Percentiles rank a stretch among this genome's conserved stretches.
phyloP scores from a whole-genome alignment of 2,113 vertebrate genomes.

The Amazona guildingii region DNA sequence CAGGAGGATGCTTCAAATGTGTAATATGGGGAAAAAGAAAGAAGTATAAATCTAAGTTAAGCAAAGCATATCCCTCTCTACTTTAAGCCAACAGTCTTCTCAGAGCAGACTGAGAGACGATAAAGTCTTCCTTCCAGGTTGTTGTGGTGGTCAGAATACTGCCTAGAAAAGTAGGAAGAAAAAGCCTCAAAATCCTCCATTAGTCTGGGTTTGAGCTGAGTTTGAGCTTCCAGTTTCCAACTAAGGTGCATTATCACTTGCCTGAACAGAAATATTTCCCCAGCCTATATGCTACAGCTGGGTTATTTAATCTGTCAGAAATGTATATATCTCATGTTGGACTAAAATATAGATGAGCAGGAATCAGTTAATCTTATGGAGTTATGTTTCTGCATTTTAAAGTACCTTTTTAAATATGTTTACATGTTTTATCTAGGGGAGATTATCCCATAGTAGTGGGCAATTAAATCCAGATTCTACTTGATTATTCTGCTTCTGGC shows the following conservation, averaged over 20 bases:
- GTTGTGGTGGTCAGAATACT: neutral
- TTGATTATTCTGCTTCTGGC: constrained; percentile 5
- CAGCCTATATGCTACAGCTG: neutral
- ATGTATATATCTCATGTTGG: neutral
- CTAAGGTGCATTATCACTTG: neutral
- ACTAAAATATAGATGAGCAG: neutral
- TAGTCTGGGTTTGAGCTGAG: fast-evolving
- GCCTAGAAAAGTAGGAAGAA: neutral
- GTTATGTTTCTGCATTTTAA: neutral
- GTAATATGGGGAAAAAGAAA: neutral
- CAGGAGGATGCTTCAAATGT: neutral
- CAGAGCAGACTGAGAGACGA: neutral
- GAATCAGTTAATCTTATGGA: neutral
- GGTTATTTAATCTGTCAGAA: neutral
- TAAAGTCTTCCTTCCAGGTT: neutral
- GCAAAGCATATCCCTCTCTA: neutral
- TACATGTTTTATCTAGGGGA: neutral
- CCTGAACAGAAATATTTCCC: neutral
- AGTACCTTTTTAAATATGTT: neutral
- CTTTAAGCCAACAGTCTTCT: neutral
- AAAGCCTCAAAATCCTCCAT: neutral
- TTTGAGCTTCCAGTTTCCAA: neutral
- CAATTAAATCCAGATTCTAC: constrained; percentile 11
- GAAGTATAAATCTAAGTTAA: neutral
- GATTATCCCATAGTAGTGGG: neutral